These are phyloP conservation scores for Silurus glanis DNA, from an alignment of 2,113 vertebrate species.

Conservation along the genomic window DNA sequence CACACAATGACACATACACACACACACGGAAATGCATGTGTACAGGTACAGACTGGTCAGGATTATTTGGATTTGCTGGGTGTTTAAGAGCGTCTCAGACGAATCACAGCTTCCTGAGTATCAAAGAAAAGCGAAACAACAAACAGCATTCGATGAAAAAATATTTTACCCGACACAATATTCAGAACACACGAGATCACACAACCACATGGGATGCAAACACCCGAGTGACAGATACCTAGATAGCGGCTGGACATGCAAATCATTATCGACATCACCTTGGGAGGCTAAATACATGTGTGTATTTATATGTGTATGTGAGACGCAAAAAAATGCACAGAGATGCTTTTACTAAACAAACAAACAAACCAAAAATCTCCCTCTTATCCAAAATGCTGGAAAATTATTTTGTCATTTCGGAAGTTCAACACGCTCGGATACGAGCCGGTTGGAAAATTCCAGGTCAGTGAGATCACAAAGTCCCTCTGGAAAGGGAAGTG, in stretches of 20 bases:
- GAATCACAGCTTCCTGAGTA: too few species aligned
- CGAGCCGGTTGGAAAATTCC: not conserved
- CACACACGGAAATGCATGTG: too few species aligned
- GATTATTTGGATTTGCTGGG: too few species aligned
- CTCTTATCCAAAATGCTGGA: not conserved
- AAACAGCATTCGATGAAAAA: too few species aligned
- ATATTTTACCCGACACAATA: too few species aligned
- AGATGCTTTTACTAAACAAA: not conserved
- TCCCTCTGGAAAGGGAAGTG: conserved; percentile 52
- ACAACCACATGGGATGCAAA: not conserved
- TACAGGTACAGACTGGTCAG: too few species aligned
- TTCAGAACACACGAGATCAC: too few species aligned
- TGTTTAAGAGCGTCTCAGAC: too few species aligned
- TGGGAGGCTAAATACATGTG: not conserved
- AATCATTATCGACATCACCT: not conserved
- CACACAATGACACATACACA: not conserved
- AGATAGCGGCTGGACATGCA: not conserved
- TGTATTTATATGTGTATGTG: not conserved
- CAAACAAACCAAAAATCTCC: not conserved
- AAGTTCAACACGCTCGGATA: not conserved
- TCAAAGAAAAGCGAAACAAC: too few species aligned
- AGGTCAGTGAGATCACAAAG: not conserved
- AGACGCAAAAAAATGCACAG: not conserved
- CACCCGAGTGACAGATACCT: too few species aligned
- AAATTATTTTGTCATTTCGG: not conserved